A percentile compares a stretch with the other conserved stretches of the same genome.
These are phyloP conservation scores for Paradisaea rubra DNA, from an alignment of 2,113 vertebrate species.

Conservation along the genomic window DNA sequence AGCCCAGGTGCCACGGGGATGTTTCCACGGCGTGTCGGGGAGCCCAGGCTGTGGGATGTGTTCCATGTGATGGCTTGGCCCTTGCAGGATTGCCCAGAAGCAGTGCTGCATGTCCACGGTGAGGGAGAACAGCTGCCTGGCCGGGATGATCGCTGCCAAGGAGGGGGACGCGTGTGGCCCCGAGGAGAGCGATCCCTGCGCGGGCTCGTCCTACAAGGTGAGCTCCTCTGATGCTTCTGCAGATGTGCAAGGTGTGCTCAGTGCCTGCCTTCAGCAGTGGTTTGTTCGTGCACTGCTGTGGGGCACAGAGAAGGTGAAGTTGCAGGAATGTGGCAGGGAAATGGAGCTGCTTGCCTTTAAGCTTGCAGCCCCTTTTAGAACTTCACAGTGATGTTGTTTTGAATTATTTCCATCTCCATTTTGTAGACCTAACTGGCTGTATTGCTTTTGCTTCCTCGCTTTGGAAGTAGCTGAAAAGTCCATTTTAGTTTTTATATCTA, in stretches of 20 bases:
- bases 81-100: conserved; percentile 78
- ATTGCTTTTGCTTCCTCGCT: background rate
- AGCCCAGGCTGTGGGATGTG: background rate
- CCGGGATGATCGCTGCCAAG: conserved; percentile 80
- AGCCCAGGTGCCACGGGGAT: background rate
- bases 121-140: conserved; percentile 82
- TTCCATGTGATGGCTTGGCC: background rate
- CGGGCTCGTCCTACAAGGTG: conserved; percentile 79
- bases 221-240: background rate
- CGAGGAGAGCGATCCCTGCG: conserved; percentile 68
- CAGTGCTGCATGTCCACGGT: conserved; percentile 84
- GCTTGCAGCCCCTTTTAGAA: background rate
- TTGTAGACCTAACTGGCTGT: background rate
- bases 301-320: background rate
- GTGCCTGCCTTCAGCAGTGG: background rate
- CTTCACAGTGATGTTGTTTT: background rate
- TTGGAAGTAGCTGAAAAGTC: background rate
- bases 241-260: accelerated
- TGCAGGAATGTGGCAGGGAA: background rate
- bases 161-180: conserved; percentile 73
- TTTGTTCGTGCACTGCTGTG: accelerated
- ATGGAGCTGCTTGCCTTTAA: background rate
- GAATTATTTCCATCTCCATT: background rate
- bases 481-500: background rate
- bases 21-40: accelerated